Percentiles rank a stretch among this genome's conserved stretches.
Conservation (phyloP, 2,888 invertebrate genomes). For the Isotomurus palustris region DNA sequence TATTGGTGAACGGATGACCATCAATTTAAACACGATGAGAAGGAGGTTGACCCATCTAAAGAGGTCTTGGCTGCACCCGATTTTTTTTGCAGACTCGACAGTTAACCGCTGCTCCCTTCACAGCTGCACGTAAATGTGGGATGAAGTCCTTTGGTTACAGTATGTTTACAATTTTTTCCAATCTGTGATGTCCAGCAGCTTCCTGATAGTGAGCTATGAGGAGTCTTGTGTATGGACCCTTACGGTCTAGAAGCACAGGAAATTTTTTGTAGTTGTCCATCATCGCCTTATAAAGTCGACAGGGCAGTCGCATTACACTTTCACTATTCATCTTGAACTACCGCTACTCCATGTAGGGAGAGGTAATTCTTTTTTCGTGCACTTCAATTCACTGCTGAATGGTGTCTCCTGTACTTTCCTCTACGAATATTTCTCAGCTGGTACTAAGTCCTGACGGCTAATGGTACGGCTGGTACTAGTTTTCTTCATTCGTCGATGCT, state of each 20-base stretch:
- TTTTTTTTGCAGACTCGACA: conserved; percentile 10
- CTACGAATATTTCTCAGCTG: neutral
- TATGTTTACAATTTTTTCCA: conserved; percentile 11
- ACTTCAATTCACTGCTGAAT: conserved; percentile 10
- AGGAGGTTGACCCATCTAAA: conserved; percentile 2
- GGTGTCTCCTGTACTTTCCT: neutral
- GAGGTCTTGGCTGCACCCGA: neutral
- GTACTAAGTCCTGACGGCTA: too few relatives aligned
- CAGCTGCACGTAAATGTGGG: conserved; percentile 6
- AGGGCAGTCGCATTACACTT: neutral
- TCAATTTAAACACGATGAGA: neutral
- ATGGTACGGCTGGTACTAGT: too few relatives aligned
- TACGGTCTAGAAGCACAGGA: conserved; percentile 13
- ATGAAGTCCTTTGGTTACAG: conserved; percentile 13
- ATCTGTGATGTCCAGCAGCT: conserved; percentile 11
- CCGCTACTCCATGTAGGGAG: neutral
- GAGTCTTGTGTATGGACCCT: conserved; percentile 10
- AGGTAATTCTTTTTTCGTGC: neutral
- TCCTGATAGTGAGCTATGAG: conserved; percentile 10
- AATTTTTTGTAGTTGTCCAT: neutral
- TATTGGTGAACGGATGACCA: neutral
- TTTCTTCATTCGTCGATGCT: too few relatives aligned
- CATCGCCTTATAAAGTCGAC: neutral
- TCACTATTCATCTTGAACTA: neutral
- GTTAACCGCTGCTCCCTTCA: conserved; percentile 1